These are phyloP conservation scores for Melangyna quadrimaculata DNA, from an alignment of 2,888 invertebrate species.

Conservation along the genomic window DNA sequence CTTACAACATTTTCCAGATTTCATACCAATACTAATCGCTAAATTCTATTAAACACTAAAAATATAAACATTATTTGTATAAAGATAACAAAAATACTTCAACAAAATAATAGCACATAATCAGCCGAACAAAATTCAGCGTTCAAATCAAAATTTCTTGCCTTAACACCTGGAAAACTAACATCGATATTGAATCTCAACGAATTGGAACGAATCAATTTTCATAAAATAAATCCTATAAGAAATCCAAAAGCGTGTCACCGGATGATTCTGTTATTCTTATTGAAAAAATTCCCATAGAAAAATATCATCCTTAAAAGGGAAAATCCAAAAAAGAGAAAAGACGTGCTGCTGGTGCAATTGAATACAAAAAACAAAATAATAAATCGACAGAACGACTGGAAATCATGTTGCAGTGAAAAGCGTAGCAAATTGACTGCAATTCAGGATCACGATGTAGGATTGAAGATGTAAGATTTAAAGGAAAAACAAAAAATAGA, in stretches of 20 bases:
- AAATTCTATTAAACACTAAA: conserved; percentile 13
- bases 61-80: conserved; percentile 45
- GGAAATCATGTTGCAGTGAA: conserved; percentile 54
- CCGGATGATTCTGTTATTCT: conserved; percentile 61
- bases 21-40: conserved; percentile 12
- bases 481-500: neutral
- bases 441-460: conserved; percentile 33
- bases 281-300: neutral
- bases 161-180: conserved; percentile 73
- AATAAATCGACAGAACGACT: conserved; percentile 57
- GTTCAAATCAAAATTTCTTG: conserved; percentile 72
- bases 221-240: conserved; percentile 18
- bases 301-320: conserved; percentile 32
- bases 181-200: conserved; percentile 58
- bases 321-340: conserved; percentile 19
- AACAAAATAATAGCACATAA: too few species aligned
- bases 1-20: neutral
- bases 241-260: conserved; percentile 63
- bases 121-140: conserved; percentile 57
- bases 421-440: conserved; percentile 58
- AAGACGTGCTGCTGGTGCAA: conserved; percentile 19
- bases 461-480: neutral
- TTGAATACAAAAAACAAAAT: conserved; percentile 28
- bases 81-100: conserved; percentile 16
- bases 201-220: conserved; percentile 72